Base-by-base conservation (phyloP, 2,797 vertebrate genomes). In the Anguilla pacifica region DNA sequence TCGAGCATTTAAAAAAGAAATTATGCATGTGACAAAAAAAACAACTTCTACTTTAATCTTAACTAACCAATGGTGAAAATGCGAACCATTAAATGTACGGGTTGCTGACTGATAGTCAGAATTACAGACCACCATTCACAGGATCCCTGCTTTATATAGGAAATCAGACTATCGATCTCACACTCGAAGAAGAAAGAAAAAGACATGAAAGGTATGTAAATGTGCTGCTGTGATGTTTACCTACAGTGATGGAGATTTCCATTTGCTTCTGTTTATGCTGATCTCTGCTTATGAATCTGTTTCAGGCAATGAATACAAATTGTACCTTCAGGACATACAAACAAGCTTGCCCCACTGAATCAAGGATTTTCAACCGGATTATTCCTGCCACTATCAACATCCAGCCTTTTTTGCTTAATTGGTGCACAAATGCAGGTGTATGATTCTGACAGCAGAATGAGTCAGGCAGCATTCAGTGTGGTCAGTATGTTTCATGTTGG, bases 301-400 rank as follows among this genome's bases (percentile, higher is more conserved):
- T 77, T 77, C 72, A 19, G 72, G 72, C 72, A 77, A 35, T 77
- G 72, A 77, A 77, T 77, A 39, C 72, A 77, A 77, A 77, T 77
- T 2, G 15, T 39, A 77, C 72, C 67, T 64, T 25, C 59, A 64
- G n/a, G 67, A 28, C 67, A 77, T 39, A 77, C 72, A 77, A 39
- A 39, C 35, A 77, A 35, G 35, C 15, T 15, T 2, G 0, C 2
- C 35, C 72, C 5, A 39, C 31, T 1, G 17, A 77, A 39, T 77
- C 35, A 35, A 77, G 72, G 3, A 19, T 19, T 31, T 15, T 13
- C 35, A 11, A 17, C 35, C 31, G 17, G 31, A 35, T 39, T 39
- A 77, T 77, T 10, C 31, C 72, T 25, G 6, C 31, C 17, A 3
- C 72, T 2, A 77, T 77, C 72, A 77, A 77, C 15, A 77, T 77